Conservation (phyloP, 2,113 vertebrate species). For the Macroglossus sobrinus region DNA sequence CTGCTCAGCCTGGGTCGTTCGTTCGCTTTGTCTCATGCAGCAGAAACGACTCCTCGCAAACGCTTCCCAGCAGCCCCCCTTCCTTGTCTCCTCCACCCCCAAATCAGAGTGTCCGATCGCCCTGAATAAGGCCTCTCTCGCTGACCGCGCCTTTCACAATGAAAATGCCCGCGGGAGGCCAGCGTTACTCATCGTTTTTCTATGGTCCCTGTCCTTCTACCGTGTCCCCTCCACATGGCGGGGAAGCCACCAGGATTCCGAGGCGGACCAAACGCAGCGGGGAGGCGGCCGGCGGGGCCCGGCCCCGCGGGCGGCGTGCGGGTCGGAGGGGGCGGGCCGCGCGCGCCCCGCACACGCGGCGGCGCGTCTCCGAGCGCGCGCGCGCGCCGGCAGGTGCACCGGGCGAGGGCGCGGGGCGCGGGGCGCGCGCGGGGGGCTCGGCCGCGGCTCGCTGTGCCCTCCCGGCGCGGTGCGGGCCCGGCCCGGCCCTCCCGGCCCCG, state of each 20-base stretch:
- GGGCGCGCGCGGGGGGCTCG: no score
- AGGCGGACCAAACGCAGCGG: no score
- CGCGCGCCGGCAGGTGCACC: no score
- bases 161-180: neutral
- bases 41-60: neutral
- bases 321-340: no score
- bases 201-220: neutral
- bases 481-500: neutral
- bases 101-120: neutral
- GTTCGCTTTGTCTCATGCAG: neutral
- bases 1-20: neutral
- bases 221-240: neutral
- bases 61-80: neutral
- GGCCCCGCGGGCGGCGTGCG: no score
- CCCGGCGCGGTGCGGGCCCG: no score
- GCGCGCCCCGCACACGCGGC: no score
- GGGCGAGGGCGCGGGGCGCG: no score
- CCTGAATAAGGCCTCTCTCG: neutral
- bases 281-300: no score
- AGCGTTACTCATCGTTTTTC: neutral
- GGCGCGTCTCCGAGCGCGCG: no score
- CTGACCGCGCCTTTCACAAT: neutral
- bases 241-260: neutral
- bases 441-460: no score
- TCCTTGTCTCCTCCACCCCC: neutral